These are phyloP conservation scores for Gorsachius magnificus DNA, from an alignment of 2,797 vertebrate genomes.

Conservation along the genomic window DNA sequence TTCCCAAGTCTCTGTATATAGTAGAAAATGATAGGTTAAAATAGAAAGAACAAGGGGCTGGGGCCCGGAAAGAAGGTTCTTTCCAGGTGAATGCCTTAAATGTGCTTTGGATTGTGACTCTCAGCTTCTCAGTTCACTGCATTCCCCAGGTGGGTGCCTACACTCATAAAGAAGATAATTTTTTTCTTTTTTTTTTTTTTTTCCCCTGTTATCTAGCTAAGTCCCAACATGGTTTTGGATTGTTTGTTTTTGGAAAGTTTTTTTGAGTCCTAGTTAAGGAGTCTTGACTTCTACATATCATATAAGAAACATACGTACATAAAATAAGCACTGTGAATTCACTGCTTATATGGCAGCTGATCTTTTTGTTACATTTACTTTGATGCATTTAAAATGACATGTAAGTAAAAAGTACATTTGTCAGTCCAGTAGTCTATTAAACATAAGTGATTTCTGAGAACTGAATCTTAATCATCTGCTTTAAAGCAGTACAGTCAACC, in stretches of 20 bases:
- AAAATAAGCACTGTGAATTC: background rate
- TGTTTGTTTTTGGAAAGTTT: background rate
- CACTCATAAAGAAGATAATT: background rate
- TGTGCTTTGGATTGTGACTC: background rate
- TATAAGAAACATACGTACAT: background rate
- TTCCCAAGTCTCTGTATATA: background rate
- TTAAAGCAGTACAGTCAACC: background rate
- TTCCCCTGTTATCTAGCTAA: fast-evolving
- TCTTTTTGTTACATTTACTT: background rate
- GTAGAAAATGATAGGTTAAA: background rate
- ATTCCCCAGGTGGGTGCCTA: background rate
- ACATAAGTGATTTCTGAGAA: background rate
- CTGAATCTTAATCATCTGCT: background rate
- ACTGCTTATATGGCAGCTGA: background rate
- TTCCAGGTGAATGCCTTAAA: background rate
- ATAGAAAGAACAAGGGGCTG: background rate
- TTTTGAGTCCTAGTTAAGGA: background rate
- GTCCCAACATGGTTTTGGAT: background rate
- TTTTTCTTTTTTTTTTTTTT: no score
- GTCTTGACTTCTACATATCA: background rate
- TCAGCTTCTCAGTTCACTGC: background rate
- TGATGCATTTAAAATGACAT: background rate
- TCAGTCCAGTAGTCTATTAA: background rate
- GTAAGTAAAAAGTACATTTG: background rate
- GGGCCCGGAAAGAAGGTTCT: background rate